Evolutionary conservation across 2,113 vertebrate species (phyloP).

Genomic region (Erythrocercus mccallii): DNA sequence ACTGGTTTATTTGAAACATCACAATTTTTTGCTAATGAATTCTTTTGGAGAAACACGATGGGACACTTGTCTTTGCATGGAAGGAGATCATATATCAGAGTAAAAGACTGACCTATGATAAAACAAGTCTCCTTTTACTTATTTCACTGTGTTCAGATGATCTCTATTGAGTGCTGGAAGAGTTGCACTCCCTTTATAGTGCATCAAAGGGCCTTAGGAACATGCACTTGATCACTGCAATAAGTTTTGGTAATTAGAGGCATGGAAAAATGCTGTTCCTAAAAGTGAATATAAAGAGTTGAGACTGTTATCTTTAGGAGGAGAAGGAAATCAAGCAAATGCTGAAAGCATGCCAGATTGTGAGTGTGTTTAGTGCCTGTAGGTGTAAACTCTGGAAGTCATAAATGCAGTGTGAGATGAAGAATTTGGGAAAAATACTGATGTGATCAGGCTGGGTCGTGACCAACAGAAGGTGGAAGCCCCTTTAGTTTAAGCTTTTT

Average conservation of each 20-base stretch:
- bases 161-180: neutral
- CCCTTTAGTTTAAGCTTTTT: neutral
- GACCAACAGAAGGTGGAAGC: neutral
- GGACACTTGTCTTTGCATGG: neutral
- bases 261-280: neutral
- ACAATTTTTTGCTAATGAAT: neutral
- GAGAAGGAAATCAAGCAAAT: neutral
- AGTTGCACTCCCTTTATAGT: neutral
- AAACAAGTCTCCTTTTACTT: neutral
- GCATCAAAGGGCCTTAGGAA: neutral
- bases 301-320: neutral
- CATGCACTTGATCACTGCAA: neutral
- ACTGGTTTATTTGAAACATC: neutral
- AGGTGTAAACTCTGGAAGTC: neutral
- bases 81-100: neutral
- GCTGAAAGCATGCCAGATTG: neutral
- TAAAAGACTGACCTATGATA: neutral
- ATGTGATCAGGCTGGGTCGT: rapidly evolving
- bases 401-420: neutral
- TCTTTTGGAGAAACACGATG: neutral
- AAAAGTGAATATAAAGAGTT: neutral
- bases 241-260: neutral
- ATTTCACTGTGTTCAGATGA: neutral
- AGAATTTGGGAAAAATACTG: neutral
- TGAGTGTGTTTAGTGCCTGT: neutral